These are phyloP conservation scores for Rhipidura dahli DNA, from an alignment of 2,113 vertebrate genomes.

Conservation along the genomic window DNA sequence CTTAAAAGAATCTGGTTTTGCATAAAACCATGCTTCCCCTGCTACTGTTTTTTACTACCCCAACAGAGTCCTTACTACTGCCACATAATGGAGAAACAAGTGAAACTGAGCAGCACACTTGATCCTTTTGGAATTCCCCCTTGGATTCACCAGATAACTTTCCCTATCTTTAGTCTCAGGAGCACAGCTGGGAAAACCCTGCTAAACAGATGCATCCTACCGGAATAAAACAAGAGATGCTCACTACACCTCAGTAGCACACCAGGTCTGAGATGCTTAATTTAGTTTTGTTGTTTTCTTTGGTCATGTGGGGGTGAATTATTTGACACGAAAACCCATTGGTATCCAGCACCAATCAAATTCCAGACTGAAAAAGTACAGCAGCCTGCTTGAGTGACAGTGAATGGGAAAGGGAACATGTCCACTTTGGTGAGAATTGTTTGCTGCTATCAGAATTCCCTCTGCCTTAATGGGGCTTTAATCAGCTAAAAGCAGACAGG, in stretches of 20 bases:
- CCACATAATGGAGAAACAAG: neutral
- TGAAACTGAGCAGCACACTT: neutral
- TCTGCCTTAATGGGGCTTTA: constrained; percentile 20
- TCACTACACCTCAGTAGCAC: neutral
- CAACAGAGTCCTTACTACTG: neutral
- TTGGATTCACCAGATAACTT: neutral
- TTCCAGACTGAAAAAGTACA: neutral
- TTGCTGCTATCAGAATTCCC: neutral
- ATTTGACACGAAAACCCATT: neutral
- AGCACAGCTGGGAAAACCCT: neutral
- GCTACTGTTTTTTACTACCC: neutral
- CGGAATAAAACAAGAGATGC: neutral
- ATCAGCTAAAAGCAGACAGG: constrained; percentile 6
- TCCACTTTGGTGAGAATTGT: neutral
- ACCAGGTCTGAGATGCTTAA: neutral
- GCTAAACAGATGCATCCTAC: neutral
- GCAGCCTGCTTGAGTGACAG: neutral
- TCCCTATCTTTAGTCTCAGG: neutral
- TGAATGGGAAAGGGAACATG: neutral
- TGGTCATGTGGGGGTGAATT: neutral
- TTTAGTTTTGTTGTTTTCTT: neutral
- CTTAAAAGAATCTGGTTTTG: neutral
- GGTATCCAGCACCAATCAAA: neutral
- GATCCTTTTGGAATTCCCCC: neutral
- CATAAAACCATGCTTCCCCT: neutral